These are phyloP conservation scores for Ctenodactylus gundi DNA, from an alignment of 2,113 vertebrate genomes.

Conservation along the genomic window DNA sequence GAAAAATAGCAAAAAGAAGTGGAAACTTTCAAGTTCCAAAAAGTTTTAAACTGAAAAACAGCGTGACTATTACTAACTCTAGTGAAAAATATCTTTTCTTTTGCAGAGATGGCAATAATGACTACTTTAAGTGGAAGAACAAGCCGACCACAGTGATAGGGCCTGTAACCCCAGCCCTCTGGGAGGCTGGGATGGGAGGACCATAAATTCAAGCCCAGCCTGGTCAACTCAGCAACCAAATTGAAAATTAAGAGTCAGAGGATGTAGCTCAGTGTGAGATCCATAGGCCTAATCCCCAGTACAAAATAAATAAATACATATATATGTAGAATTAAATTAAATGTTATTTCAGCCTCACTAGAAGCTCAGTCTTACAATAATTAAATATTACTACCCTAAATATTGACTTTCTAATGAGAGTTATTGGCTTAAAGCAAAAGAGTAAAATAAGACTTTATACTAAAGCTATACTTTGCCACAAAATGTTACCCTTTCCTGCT, in stretches of 20 bases:
- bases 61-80: neutral
- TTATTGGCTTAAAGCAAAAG: neutral
- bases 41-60: constrained; percentile 37
- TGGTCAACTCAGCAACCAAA: too few relatives aligned
- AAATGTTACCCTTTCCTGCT: neutral
- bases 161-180: too few relatives aligned
- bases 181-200: too few relatives aligned
- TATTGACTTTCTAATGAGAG: neutral
- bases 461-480: neutral
- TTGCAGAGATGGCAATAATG: neutral
- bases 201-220: too few relatives aligned
- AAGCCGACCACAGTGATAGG: too few relatives aligned
- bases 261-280: too few relatives aligned
- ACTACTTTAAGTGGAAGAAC: neutral
- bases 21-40: constrained; percentile 48
- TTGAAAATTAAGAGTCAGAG: too few relatives aligned
- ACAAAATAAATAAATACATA: too few relatives aligned
- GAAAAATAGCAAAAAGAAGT: neutral
- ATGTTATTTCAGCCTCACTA: neutral
- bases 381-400: neutral
- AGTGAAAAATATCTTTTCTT: neutral
- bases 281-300: too few relatives aligned
- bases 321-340: too few relatives aligned
- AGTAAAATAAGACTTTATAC: neutral
- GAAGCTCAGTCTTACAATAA: neutral